Evolutionary conservation across 1,140 invertebrate species (phyloP).

Genomic region (Drosophila carrolli): DNA sequence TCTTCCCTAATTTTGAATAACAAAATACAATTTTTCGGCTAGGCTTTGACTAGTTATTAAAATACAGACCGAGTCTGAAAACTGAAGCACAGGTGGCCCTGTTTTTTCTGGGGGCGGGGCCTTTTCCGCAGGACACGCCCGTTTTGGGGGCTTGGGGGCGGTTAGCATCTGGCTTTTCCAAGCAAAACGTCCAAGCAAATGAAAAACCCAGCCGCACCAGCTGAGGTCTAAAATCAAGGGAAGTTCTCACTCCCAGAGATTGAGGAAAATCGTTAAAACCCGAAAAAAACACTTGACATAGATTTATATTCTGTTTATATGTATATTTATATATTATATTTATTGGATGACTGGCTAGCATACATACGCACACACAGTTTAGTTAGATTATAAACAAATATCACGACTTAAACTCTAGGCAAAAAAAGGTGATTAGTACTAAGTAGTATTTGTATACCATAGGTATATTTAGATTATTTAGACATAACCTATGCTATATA

Average conservation of each 20-base stretch:
- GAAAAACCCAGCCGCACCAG: conserved; percentile 55
- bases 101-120: conserved; percentile 3
- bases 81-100: neutral
- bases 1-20: neutral
- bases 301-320: neutral
- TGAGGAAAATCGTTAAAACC: neutral
- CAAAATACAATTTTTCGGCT: neutral
- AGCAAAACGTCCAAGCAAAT: conserved; percentile 60
- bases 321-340: conserved; percentile 18
- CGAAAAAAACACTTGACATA: neutral
- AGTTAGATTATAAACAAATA: conserved; percentile 59
- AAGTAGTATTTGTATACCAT: neutral
- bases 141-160: conserved; percentile 10
- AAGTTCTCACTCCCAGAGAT: neutral
- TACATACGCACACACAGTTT: conserved; percentile 12
- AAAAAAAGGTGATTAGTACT: conserved; percentile 36
- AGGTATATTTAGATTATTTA: no score
- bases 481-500: neutral
- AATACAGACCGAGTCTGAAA: neutral
- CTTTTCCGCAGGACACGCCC: neutral
- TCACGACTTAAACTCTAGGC: conserved; percentile 63
- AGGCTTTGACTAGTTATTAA: no score
- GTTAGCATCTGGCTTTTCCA: conserved; percentile 59
- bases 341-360: conserved; percentile 22
- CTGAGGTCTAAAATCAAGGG: conserved; percentile 32